Base-by-base conservation (phyloP, 2,888 invertebrate genomes). In the Pilophorus perplexus region DNA sequence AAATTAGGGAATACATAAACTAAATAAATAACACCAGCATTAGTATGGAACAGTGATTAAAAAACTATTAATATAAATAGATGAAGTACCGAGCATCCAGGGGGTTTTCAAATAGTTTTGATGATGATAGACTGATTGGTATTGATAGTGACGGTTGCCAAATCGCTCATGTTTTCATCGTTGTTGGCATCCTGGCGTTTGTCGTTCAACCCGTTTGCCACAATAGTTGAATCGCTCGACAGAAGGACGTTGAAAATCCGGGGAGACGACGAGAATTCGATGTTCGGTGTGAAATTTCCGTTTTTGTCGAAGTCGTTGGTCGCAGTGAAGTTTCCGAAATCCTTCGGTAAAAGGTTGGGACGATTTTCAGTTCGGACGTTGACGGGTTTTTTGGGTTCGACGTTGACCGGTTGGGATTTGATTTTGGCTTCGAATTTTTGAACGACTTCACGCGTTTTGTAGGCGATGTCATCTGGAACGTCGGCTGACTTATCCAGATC, bases 61-160 rank as follows among this genome's bases (percentile, higher is more conserved):
- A n/a, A n/a, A n/a, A n/a, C n/a, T n/a, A n/a, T n/a, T n/a, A n/a
- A n/a, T n/a, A n/a, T n/a, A n/a, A n/a, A n/a, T n/a, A n/a, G n/a
- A n/a, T n/a, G n/a, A n/a, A n/a, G n/a, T n/a, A n/a, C n/a, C n/a
- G n/a, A n/a, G n/a, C n/a, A n/a, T n/a, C n/a, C n/a, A n/a, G n/a
- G n/a, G n/a, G n/a, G n/a, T n/a, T 46, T 46, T 46, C 46, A 46
- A 46, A 55, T 38, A 6, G 55, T 37, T 55, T 55, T 3, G 1
- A 55, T 55, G 38, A 55, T 37, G 55, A 55, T 12, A 22, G 55
- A 37, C 37, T 55, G 37, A 23, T 37, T 55, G 20, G 55, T 20
- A 38, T 55, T 55, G 55, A 55, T 55, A 8, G 18, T 55, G 55
- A 37, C 55, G 55, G 55, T 38, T 14, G 16, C 38, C 38, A 55